These are phyloP conservation scores for Ailurus styani DNA, from an alignment of 2,113 vertebrate species.

Conservation along the genomic window DNA sequence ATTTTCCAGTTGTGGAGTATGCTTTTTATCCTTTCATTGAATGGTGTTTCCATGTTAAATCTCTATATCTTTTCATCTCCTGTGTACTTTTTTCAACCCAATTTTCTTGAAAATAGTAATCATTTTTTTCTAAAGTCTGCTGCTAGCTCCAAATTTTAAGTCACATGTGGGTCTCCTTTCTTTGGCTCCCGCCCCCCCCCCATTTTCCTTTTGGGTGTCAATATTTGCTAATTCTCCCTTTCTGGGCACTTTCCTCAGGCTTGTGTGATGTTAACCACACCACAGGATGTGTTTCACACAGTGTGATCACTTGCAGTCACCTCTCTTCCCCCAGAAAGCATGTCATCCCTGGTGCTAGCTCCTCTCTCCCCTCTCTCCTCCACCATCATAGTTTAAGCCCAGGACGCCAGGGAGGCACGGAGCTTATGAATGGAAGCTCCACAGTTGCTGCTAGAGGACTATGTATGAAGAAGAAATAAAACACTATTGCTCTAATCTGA, in stretches of 20 bases:
- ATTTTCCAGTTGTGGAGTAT: background rate
- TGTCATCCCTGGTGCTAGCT: background rate
- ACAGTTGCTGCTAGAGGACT: background rate
- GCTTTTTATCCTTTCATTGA: background rate
- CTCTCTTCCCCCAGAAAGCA: background rate
- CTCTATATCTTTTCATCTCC: background rate
- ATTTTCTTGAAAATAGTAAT: background rate
- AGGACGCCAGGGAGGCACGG: too few species aligned
- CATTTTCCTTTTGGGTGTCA: background rate
- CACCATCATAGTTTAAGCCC: too few species aligned
- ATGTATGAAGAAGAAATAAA: background rate
- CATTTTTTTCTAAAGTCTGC: background rate
- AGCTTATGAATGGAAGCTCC: background rate
- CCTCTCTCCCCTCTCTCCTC: background rate
- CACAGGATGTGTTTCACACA: background rate
- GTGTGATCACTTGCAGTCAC: background rate
- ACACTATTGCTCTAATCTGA: background rate
- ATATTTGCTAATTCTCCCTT: background rate
- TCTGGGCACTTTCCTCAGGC: background rate
- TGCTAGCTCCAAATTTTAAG: background rate
- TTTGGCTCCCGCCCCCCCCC: too few species aligned
- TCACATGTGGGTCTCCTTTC: background rate
- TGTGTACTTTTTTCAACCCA: background rate
- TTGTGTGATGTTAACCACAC: too few species aligned
- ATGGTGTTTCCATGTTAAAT: background rate